A percentile compares a stretch with the other conserved stretches of the same genome.
phyloP scores from a whole-genome alignment of 2,888 invertebrate species.

The Aplocera efformata region DNA sequence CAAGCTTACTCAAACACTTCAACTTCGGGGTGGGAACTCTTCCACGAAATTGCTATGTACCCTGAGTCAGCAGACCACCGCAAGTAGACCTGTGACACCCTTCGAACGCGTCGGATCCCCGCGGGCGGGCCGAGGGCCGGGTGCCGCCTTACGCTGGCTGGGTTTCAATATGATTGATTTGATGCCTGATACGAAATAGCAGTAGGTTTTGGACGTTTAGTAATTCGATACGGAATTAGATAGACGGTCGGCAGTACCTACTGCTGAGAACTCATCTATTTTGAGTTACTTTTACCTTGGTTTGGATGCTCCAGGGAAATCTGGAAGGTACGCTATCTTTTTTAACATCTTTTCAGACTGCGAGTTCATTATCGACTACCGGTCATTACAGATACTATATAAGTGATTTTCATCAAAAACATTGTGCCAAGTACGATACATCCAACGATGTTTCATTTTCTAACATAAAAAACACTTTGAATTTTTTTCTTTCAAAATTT shows the following conservation, averaged over 20 bases:
- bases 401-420: too few relatives aligned
- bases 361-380: too few relatives aligned
- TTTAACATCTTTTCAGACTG: not conserved
- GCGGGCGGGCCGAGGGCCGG: slow-evolving; percentile 10
- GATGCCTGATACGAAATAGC: slow-evolving; percentile 30
- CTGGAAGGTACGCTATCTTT: not conserved
- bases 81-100: slow-evolving; percentile 19
- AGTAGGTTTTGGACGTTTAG: slow-evolving; percentile 28
- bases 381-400: too few relatives aligned
- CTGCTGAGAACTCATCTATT: slow-evolving; percentile 19
- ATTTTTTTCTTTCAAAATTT: too few relatives aligned
- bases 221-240: slow-evolving; percentile 28
- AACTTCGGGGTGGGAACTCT: slow-evolving; percentile 39
- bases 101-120: not conserved
- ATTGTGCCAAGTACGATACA: too few relatives aligned
- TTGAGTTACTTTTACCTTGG: slow-evolving; percentile 13
- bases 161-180: slow-evolving; percentile 48
- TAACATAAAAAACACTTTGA: too few relatives aligned
- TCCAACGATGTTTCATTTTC: too few relatives aligned
- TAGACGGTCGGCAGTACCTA: slow-evolving; percentile 23
- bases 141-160: slow-evolving; percentile 29
- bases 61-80: slow-evolving; percentile 42
- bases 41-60: slow-evolving; percentile 45
- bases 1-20: slow-evolving; percentile 36
- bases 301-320: slow-evolving; percentile 1